A percentile compares a stretch with the other conserved stretches of the same genome.
phyloP scores from a whole-genome alignment of 2,888 invertebrate species.

The Proisotoma minuta region DNA sequence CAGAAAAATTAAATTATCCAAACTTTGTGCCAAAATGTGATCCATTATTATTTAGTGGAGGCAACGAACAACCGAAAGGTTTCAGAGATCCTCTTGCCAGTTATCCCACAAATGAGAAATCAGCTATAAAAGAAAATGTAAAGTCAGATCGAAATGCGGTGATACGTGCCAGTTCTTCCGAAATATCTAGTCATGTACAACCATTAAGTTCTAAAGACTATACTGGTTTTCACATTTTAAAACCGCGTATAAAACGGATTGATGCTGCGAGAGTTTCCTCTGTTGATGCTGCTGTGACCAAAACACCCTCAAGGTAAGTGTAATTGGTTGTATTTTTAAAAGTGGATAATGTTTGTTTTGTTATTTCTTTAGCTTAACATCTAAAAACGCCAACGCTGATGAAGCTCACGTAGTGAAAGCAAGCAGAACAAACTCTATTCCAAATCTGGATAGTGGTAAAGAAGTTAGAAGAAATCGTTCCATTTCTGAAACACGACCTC shows the following conservation, averaged over 20 bases:
- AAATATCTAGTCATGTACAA: neutral
- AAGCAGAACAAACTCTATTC: conserved; percentile 33
- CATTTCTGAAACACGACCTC: conserved; percentile 43
- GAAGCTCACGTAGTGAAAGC: conserved; percentile 22
- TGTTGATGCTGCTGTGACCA: neutral
- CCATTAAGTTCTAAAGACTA: neutral
- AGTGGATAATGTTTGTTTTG: neutral
- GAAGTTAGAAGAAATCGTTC: conserved; percentile 43
- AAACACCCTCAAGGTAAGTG: neutral
- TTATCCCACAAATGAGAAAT: too few species aligned
- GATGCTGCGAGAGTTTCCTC: neutral
- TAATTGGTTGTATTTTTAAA: neutral
- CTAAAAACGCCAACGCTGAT: neutral
- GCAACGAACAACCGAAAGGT: too few species aligned
- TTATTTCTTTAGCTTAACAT: neutral
- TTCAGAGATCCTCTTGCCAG: too few species aligned
- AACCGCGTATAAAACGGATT: neutral
- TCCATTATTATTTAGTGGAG: too few species aligned
- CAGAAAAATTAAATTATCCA: too few species aligned
- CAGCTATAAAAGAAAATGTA: too few species aligned
- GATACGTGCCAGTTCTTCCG: neutral
- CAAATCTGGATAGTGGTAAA: conserved; percentile 26
- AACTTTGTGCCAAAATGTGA: too few species aligned
- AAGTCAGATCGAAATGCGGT: neutral
- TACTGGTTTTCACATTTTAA: neutral